Evolutionary conservation across 1,140 invertebrate species (phyloP).

Genomic region (Panagrolaimus sp.): DNA sequence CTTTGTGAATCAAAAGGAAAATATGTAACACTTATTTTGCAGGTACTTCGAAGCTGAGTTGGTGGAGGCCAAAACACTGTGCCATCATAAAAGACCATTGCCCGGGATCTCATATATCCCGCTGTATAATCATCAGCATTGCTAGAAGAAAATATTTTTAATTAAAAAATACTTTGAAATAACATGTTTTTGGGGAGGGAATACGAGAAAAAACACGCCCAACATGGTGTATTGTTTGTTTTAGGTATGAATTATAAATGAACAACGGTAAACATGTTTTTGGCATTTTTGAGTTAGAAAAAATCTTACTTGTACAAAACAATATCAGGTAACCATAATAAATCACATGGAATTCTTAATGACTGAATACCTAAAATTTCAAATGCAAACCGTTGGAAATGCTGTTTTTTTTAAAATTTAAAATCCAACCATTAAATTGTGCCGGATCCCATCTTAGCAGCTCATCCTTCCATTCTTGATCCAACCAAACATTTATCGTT

Average conservation of each 20-base stretch:
- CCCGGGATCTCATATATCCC: constrained; percentile 60
- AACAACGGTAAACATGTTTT: too few relatives aligned
- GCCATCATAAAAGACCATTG: constrained; percentile 60
- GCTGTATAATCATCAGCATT: constrained; percentile 63
- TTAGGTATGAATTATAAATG: too few relatives aligned
- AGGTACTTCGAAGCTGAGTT: constrained; percentile 61
- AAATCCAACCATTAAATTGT: constrained; percentile 60
- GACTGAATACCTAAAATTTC: constrained; percentile 68
- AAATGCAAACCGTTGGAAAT: too few relatives aligned
- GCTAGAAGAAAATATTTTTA: not conserved
- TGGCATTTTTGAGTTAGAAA: not conserved
- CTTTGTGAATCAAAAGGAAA: constrained; percentile 62
- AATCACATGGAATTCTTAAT: constrained; percentile 73
- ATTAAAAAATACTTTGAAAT: too few relatives aligned
- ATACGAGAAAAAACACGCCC: too few relatives aligned
- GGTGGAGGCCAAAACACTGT: constrained; percentile 62
- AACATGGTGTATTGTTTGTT: too few relatives aligned
- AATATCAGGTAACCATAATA: constrained; percentile 47
- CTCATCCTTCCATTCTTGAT: constrained; percentile 76
- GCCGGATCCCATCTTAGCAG: constrained; percentile 83
- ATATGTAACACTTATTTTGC: constrained; percentile 61
- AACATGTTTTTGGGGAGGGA: too few relatives aligned
- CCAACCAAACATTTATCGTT: constrained; percentile 64
- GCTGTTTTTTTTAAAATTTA: too few relatives aligned
- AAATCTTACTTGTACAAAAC: constrained; percentile 43